Evolutionary conservation across 92 coral and sea anemone species (phyloP).

Genomic region (Meandrina meandrites): DNA sequence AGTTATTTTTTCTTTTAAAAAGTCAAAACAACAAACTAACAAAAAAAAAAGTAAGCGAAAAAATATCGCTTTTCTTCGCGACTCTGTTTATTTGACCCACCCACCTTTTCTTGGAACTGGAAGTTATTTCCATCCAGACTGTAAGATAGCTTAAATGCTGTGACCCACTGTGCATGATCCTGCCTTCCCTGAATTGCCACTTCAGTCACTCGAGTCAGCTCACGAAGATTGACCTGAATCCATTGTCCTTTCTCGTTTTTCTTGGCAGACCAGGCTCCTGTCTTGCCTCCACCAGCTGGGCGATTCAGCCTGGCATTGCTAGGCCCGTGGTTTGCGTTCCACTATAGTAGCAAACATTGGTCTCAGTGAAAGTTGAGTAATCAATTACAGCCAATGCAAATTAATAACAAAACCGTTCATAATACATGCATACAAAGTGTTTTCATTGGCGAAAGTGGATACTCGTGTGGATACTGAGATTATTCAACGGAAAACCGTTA

Average conservation of each 20-base stretch:
- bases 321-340: conserved; percentile 1
- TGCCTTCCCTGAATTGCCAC: conserved; percentile 17
- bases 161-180: not conserved
- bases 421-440: too few species aligned
- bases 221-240: conserved; percentile 6
- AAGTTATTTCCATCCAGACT: not conserved
- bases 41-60: too few species aligned
- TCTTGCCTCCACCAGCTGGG: conserved; percentile 2
- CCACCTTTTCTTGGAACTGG: not conserved
- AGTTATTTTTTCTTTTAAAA: too few species aligned
- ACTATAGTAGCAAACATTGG: not conserved
- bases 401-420: too few species aligned
- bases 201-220: not conserved
- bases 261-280: conserved; percentile 10
- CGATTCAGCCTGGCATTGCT: conserved; percentile 6
- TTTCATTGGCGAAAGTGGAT: too few species aligned
- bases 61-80: too few species aligned
- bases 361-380: too few species aligned
- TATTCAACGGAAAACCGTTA: too few species aligned
- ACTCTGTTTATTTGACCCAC: not conserved
- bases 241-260: not conserved
- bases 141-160: not conserved
- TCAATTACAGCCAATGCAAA: too few species aligned
- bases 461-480: too few species aligned
- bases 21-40: too few species aligned